Evolutionary conservation across 1,140 invertebrate genomes (phyloP).

Genomic region (Battus philenor): DNA sequence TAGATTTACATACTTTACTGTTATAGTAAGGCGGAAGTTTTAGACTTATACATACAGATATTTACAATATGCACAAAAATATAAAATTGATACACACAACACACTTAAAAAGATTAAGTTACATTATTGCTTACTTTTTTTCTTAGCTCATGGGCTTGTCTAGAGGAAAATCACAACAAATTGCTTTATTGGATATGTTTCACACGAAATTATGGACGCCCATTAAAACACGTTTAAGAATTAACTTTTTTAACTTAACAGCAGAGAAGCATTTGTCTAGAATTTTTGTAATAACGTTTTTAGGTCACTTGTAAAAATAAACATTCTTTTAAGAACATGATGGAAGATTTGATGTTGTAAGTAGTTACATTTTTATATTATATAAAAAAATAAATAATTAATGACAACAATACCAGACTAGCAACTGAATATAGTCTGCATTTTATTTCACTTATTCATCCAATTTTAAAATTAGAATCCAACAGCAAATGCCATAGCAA

Average conservation of each 20-base stretch:
- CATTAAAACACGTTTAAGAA: too few species aligned
- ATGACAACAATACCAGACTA: constrained; percentile 29
- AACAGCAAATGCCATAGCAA: too few species aligned
- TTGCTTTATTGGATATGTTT: constrained; percentile 54
- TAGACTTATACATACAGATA: constrained; percentile 53
- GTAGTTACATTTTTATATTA: too few species aligned
- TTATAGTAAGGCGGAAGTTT: constrained; percentile 65
- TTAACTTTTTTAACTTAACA: too few species aligned
- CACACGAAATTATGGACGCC: constrained; percentile 25
- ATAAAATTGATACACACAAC: constrained; percentile 48
- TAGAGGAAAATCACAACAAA: constrained; percentile 36
- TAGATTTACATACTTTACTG: constrained; percentile 38
- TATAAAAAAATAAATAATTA: constrained; percentile 41
- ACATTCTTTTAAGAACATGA: too few species aligned
- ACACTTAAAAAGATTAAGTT: constrained; percentile 31
- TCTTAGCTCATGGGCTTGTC: constrained; percentile 1
- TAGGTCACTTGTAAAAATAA: too few species aligned
- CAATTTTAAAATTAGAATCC: too few species aligned
- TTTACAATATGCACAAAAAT: constrained; percentile 71
- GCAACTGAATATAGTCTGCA: constrained; percentile 47
- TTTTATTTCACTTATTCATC: constrained; percentile 25
- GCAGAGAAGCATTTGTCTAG: too few species aligned
- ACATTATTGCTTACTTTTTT: constrained; percentile 47
- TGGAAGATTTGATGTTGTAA: too few species aligned
- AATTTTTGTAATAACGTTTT: too few species aligned